Evolutionary conservation across 2,113 vertebrate species (phyloP).

Genomic region (Bungarus multicinctus): DNA sequence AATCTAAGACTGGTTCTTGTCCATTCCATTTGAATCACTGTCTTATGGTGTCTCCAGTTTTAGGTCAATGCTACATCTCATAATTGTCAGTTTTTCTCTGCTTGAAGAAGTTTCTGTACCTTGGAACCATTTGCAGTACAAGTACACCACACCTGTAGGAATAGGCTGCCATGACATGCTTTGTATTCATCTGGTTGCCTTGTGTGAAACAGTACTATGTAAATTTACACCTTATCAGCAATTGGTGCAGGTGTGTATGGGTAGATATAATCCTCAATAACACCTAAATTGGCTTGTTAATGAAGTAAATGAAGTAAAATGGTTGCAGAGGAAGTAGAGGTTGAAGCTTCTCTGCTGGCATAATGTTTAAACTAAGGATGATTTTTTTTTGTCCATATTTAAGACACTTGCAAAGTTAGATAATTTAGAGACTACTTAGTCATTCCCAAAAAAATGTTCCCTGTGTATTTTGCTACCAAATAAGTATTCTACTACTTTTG

Average conservation of each 20-base stretch:
- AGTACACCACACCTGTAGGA: not conserved
- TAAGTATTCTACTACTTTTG: not conserved
- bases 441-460: not conserved
- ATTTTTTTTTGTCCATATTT: not conserved
- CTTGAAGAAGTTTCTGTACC: not conserved
- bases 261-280: no score
- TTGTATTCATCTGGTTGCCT: not conserved
- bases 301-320: no score
- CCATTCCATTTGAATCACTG: not conserved
- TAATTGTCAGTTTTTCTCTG: slow-evolving; percentile 24
- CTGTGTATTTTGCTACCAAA: not conserved
- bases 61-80: not conserved
- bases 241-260: not conserved
- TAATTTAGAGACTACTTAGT: not conserved
- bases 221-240: not conserved
- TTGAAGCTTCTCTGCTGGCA: not conserved
- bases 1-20: slow-evolving; percentile 38
- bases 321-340: not conserved
- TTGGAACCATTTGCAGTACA: not conserved
- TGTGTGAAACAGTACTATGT: not conserved
- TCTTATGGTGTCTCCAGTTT: slow-evolving; percentile 22
- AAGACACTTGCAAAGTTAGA: not conserved
- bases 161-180: not conserved
- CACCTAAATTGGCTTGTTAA: not conserved
- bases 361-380: not conserved